Base-by-base conservation (phyloP, 2,797 vertebrate species). In the Enoplosus armatus region DNA sequence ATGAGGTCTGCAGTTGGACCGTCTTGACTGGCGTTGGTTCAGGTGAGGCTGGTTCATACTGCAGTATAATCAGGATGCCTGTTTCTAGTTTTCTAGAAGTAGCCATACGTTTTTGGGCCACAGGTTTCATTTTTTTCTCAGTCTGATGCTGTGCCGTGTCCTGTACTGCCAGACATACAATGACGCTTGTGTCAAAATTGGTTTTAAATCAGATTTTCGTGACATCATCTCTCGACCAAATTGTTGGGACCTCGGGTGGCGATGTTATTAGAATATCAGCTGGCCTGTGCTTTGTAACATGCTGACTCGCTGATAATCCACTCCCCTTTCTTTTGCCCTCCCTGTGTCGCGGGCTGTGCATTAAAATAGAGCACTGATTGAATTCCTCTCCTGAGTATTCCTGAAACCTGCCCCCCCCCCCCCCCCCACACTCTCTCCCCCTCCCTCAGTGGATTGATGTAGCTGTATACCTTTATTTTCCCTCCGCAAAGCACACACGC, bases 151-250 rank as follows among this genome's bases (percentile, higher is more conserved):
- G 72, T 62, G 68, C 48, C 0, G 37, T 79, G 64, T 87, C 79
- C 87, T 84, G 64, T 6, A 53, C 78, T 71, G 69, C 48, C 69
- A 87, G 79, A 85, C 75, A 72, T 68, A 65, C 41, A 10, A 73
- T 80, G 88, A 86, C 12, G 55, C 72, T 62, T 41, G 82, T 87
- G 84, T 88, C 56, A 81, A 77, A 92, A 92, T 90, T 87, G 85
- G 73, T 91, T 94, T 93, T 85, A 86, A 88, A 93, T 92, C 75
- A 90, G 91, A 90, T 92, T 91, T 90, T 75, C 16, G 27, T 75
- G 43, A 68, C 81, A 86, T 90, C 75, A 60, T 85, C 80, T 82
- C 75, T 35, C 55, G 43, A 45, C 68, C 56, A 68, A 48, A 50
- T 84, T 69, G 59, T 68, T 27, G 24, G 60, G 80, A 78, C 79